Evolutionary conservation across 2,888 invertebrate species (phyloP), one percentile per base, ranked within the genome.

Genomic region (Bellardia bayeri): DNA sequence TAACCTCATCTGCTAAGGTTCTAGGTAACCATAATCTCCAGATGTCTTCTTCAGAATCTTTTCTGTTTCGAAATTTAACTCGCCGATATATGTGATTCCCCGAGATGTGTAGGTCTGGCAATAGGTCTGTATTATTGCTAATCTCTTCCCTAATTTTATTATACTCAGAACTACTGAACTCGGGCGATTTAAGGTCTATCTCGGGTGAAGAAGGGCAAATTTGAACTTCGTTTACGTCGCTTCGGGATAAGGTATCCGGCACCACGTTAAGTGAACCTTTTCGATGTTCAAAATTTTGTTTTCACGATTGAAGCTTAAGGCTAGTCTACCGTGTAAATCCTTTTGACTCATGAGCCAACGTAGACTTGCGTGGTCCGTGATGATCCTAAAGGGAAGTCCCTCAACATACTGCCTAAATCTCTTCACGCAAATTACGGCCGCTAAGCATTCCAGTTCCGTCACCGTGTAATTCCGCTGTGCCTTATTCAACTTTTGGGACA

Each of bases 1-100:
- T 49, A 5, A 69, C 51, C 1, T n/a, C 33, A 14, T 51, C 51
- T 4, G 51, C n/a, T n/a, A 69, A 51, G 3, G 49, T 51, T 51
- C n/a, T 69, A 9, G 69, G 69, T 9, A 69, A n/a, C 69, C 69
- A 69, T 14, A 69, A n/a, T 30, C 69, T 69, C 49, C 49, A 69
- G 7, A 51, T 51, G 4, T n/a, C n/a, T 69, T 69, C 69, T n/a
- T 69, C 69, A 8, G 11, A 3, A n/a, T 51, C 51, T n/a, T 14
- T 7, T n/a, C 11, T 6, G 51, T 51, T n/a, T n/a, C 51, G 51
- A 51, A 51, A 51, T n/a, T 51, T 51, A 6, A 51, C 51, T 5
- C 51, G 51, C 7, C n/a, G n/a, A 51, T n/a, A 51, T n/a, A 51
- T 11, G 4, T n/a, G 51, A n/a, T 51, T 51, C 5, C n/a, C 51